Evolutionary conservation across 2,113 vertebrate species (phyloP), one percentile per base, ranked within the genome.

Genomic region (Rhombomys opimus): DNA sequence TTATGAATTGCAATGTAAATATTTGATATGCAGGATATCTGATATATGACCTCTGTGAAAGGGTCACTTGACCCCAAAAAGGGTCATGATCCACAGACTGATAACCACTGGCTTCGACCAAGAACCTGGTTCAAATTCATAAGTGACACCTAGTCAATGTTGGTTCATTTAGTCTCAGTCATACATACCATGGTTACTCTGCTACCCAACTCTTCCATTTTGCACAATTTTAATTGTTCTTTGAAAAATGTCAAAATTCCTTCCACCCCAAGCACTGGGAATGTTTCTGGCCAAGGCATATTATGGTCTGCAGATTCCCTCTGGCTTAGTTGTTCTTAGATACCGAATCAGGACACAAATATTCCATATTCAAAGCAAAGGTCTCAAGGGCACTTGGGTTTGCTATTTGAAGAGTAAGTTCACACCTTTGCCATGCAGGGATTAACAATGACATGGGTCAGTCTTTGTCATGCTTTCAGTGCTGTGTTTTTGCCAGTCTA

Each of bases 391-490:
- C 82, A 70, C 15, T 27, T 72, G 8, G 54, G 30, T 67, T 95
- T 93, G 50, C 46, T 85, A 15, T 92, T 80, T 95, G 61, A 93
- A 87, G 93, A 89, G 13, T 68, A 63, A 67, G 32, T 61, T 70
- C 41, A 30, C 41, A 7, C 22, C 38, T 81, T 95, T 57, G 85
- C 82, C 32, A 86, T 52, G 75, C 41, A 91, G 65, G 73, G 25
- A 1, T 35, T 80, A 91, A 54, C 20, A 3, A 78, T 92, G 78
- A 17, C 32, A n/a, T 94, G 75, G 46, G 22, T 95, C 82, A 91
- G 57, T 87, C 93, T 94, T 90, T 32, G 7, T 86, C 23, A 61
- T 80, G 88, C 57, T 93, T 90, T 80, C 27, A 95, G 72, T 94
- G 65, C 25, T 93, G 12, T 17, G 46, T 70, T 92, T 97, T 95